These are phyloP conservation scores for Puma concolor DNA, from an alignment of 2,113 vertebrate genomes.

Conservation along the genomic window DNA sequence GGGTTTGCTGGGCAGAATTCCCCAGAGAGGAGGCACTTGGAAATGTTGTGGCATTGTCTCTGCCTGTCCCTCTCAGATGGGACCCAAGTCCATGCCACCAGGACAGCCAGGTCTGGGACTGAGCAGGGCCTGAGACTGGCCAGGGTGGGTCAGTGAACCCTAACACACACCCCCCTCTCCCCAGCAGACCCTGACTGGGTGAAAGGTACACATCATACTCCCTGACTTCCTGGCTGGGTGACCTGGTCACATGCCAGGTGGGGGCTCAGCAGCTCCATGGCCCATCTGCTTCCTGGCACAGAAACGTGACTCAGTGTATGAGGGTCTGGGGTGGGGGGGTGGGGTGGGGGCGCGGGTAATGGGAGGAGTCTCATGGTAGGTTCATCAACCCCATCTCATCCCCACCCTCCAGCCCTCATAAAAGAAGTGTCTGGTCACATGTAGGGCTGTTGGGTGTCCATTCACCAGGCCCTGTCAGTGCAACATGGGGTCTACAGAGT, in stretches of 20 bases:
- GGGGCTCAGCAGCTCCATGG: background rate
- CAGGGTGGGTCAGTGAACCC: background rate
- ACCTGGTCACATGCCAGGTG: background rate
- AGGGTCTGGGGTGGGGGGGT: background rate
- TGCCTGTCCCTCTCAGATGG: background rate
- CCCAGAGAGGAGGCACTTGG: background rate
- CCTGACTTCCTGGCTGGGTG: background rate
- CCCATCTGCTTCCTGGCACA: background rate
- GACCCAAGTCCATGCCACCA: background rate
- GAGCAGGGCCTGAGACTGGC: background rate
- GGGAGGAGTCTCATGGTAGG: background rate
- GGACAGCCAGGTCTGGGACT: background rate
- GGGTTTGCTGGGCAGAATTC: background rate
- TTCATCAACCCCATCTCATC: too few relatives aligned
- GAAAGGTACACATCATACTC: background rate
- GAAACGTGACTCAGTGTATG: background rate
- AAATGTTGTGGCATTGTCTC: background rate
- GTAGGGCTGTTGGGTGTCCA: fast-evolving
- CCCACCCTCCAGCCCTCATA: too few relatives aligned
- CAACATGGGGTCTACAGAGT: background rate
- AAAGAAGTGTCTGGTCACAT: background rate
- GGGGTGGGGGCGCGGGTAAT: background rate
- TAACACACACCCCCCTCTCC: fast-evolving
- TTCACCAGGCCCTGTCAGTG: background rate
- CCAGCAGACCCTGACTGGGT: background rate